Evolutionary conservation across 2,797 vertebrate genomes (phyloP).

Genomic region (Onychomys torridus): DNA sequence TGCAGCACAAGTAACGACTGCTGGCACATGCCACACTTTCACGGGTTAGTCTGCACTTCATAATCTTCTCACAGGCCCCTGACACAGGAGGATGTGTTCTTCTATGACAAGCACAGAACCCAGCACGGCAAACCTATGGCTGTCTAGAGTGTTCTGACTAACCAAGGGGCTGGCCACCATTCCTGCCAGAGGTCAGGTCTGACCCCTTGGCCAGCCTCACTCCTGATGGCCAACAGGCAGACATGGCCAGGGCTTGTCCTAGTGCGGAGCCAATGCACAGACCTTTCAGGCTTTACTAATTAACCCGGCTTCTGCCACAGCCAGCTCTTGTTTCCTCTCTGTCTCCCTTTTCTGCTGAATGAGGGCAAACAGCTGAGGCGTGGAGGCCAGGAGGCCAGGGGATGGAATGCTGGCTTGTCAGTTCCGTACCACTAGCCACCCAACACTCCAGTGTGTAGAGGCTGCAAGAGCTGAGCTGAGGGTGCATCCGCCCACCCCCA

Average conservation of each 20-base stretch:
- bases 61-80: constrained; percentile 71
- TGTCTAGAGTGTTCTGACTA: constrained; percentile 60
- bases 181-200: not conserved
- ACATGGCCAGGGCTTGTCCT: not conserved
- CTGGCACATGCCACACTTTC: constrained; percentile 1
- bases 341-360: constrained; percentile 76
- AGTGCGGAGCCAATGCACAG: not conserved
- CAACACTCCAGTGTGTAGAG: not conserved
- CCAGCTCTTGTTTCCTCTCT: constrained; percentile 82
- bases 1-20: not conserved
- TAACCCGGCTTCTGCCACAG: constrained; percentile 76
- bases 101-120: not conserved
- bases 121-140: constrained; percentile 64
- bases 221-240: not conserved
- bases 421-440: constrained; percentile 76
- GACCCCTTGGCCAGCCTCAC: constrained; percentile 14
- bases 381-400: constrained; percentile 66
- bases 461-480: constrained; percentile 26
- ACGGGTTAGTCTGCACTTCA: constrained; percentile 71
- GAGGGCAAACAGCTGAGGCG: constrained; percentile 84
- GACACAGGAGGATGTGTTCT: constrained; percentile 75
- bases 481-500: not conserved
- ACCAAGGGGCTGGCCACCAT: not conserved
- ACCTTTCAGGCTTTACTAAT: constrained; percentile 81
- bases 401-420: constrained; percentile 81